Conservation (phyloP, 2,888 invertebrate genomes). For the Cyclophora punctaria region DNA sequence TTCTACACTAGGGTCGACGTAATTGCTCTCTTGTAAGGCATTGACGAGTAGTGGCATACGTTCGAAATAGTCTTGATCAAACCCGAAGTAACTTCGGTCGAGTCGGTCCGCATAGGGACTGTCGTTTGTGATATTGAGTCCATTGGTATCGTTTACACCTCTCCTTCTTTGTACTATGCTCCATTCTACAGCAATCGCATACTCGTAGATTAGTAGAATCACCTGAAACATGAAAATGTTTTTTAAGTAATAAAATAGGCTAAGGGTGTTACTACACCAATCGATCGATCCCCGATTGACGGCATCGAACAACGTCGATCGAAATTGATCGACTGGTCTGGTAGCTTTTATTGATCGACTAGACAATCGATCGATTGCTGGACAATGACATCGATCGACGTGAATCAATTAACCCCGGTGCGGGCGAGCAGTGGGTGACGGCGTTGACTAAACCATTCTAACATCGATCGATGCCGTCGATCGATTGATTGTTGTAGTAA, state of each 20-base stretch:
- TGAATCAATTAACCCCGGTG: no score
- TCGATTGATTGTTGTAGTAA: constrained; percentile 8
- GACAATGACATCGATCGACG: no score
- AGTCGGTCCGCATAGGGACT: constrained; percentile 57
- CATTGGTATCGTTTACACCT: constrained; percentile 23
- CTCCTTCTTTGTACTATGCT: constrained; percentile 53
- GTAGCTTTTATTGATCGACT: no score
- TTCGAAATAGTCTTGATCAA: constrained; percentile 66
- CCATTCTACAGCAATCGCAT: constrained; percentile 66
- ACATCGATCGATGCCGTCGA: not conserved
- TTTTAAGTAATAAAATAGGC: no score
- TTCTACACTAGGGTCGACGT: constrained; percentile 44
- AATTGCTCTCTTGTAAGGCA: constrained; percentile 58
- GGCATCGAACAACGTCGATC: no score
- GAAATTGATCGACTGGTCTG: no score
- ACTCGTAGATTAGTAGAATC: constrained; percentile 71
- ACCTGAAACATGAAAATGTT: constrained; percentile 44
- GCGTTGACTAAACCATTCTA: no score
- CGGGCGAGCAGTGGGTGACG: no score
- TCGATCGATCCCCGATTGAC: no score
- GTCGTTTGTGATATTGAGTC: constrained; percentile 27
- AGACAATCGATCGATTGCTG: no score
- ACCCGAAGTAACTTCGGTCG: constrained; percentile 56
- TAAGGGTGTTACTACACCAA: no score
- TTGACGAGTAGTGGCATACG: constrained; percentile 67